A percentile compares a stretch with the other conserved stretches of the same genome.
Conservation (phyloP, 2,113 vertebrate genomes). For the Hippocampus guttulatus region DNA sequence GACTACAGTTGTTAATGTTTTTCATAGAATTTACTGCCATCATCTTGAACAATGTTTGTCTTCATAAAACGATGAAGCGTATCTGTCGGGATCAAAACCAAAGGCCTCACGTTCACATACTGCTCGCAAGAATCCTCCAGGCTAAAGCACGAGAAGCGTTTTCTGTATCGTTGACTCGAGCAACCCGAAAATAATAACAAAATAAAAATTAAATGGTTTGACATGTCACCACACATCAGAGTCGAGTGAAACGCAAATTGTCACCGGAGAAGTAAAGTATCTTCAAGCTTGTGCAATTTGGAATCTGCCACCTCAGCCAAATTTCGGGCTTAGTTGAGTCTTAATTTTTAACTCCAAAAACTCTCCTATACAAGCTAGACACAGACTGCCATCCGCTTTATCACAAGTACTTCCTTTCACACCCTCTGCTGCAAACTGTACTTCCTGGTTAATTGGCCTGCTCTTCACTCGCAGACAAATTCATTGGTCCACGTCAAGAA, state of each 20-base stretch:
- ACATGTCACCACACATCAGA: background rate
- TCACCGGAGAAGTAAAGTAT: background rate
- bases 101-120: background rate
- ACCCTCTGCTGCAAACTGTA: too few relatives aligned
- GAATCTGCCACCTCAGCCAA: too few relatives aligned
- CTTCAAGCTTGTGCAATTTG: too few relatives aligned
- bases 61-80: background rate
- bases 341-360: too few relatives aligned
- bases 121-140: background rate
- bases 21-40: background rate
- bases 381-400: too few relatives aligned
- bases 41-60: background rate
- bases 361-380: too few relatives aligned
- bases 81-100: background rate
- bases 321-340: too few relatives aligned
- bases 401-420: too few relatives aligned
- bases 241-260: background rate
- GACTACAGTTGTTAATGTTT: background rate
- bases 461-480: too few relatives aligned
- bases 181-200: too few relatives aligned
- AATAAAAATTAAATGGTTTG: background rate
- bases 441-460: too few relatives aligned
- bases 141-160: background rate
- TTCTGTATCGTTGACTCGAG: background rate
- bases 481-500: too few relatives aligned